Evolutionary conservation across 2,888 invertebrate species (phyloP), one percentile per base, ranked within the genome.

Genomic region (Pristionchus maxplancki): DNA sequence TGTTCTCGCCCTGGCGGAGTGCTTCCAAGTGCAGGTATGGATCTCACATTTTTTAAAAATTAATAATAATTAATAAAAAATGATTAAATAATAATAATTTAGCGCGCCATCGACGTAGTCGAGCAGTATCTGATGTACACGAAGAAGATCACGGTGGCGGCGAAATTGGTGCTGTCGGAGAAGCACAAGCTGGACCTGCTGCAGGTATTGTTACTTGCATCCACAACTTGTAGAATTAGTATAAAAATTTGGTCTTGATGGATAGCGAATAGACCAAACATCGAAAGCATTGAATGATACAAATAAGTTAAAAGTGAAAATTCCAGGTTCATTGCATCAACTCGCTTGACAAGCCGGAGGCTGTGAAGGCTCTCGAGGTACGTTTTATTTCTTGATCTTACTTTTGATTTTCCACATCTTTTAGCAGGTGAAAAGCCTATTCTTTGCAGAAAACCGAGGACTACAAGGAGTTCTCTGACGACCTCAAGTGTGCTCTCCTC

Each of bases 111-210:
- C n/a, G 78, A 78, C 78, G n/a, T 28, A 4, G 78, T 48, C 0
- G 78, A 78, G 28, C 24, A 11, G 3, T 78, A 78, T 13, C 44
- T 78, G 44, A 78, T 78, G 48, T 48, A 78, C 15, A 78, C 78
- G 0, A n/a, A 78, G 78, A 78, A 78, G n/a, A 2, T 78, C 0
- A 48, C 78, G 28, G 48, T 44, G 2, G 24, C 78, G 0, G 78
- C 44, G 1, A 78, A 78, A 28, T 6, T 78, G 40, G 13, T 78
- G 24, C 40, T 78, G 0, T 24, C 78, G 0, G 78, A 78, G 24
- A 40, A 78, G 44, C 28, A 78, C 28, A 78, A 78, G 5, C 9
- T 78, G 78, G 71, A 71, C 20, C 71, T 37, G 71, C 71, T 71
- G 37, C 71, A 71, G 71, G 71, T 71, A 37, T n/a, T n/a, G n/a